These are phyloP conservation scores for Drosophila mojavensis DNA, from an alignment of 1,140 invertebrate genomes.

Conservation along the genomic window DNA sequence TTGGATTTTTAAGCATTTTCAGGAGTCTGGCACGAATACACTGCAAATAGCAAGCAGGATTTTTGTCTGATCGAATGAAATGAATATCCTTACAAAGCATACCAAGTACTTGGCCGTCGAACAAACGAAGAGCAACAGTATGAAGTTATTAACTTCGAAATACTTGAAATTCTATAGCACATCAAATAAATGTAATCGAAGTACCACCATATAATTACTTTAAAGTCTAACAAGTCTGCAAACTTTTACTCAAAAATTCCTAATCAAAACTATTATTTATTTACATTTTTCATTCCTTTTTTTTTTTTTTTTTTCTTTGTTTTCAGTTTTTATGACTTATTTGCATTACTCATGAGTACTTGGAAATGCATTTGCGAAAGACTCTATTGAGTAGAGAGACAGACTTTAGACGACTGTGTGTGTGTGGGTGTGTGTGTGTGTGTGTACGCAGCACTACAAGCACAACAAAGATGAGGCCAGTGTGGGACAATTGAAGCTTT, in stretches of 20 bases:
- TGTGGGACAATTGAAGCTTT: slow-evolving; percentile 55
- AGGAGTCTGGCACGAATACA: neutral
- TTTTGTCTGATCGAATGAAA: neutral
- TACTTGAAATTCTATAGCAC: no score
- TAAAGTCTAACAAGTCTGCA: no score
- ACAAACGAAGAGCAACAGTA: neutral
- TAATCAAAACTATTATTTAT: neutral
- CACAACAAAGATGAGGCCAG: slow-evolving; percentile 37
- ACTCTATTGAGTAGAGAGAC: neutral
- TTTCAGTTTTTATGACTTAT: neutral
- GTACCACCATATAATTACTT: no score
- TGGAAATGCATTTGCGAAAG: slow-evolving; percentile 3
- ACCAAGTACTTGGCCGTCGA: neutral
- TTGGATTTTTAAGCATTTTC: neutral
- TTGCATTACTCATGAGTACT: neutral
- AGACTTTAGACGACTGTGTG: slow-evolving; percentile 7
- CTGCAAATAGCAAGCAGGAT: neutral
- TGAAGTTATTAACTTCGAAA: no score
- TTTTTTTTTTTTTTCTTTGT: neutral
- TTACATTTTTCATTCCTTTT: neutral
- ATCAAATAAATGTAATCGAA: no score
- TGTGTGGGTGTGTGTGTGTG: slow-evolving; percentile 9
- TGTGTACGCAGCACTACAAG: slow-evolving; percentile 54
- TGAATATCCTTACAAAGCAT: neutral
- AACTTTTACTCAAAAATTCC: no score